A percentile compares a stretch with the other conserved stretches of the same genome.
Evolutionary conservation across 2,797 vertebrate species (phyloP).

Genomic region (Poeciliopsis paucimaculata): DNA sequence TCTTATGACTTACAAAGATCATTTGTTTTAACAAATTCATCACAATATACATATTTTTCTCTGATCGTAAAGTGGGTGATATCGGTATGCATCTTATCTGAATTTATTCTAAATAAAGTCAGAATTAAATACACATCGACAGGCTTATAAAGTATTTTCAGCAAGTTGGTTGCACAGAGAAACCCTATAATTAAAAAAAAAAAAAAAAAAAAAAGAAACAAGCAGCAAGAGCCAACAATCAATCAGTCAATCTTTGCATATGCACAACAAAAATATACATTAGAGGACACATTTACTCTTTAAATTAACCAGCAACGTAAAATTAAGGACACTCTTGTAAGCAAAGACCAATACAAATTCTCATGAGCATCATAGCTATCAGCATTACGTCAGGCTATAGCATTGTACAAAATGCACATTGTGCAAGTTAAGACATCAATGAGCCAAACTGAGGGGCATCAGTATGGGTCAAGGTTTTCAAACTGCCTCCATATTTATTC

Average conservation of each 20-base stretch:
- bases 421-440: constrained; percentile 72
- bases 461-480: constrained; percentile 58
- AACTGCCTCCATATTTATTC: constrained; percentile 42
- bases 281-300: constrained; percentile 52
- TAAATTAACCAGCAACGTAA: constrained; percentile 61
- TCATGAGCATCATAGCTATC: constrained; percentile 72
- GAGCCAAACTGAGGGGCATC: constrained; percentile 67
- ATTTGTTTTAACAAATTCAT: neutral
- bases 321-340: constrained; percentile 59
- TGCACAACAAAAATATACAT: constrained; percentile 53
- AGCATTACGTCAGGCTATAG: constrained; percentile 61
- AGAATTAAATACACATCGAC: neutral
- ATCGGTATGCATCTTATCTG: neutral
- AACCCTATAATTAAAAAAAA: constrained; percentile 53
- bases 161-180: constrained; percentile 40
- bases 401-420: constrained; percentile 72
- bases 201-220: constrained; percentile 35
- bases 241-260: constrained; percentile 51
- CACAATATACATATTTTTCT: neutral
- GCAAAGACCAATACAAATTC: constrained; percentile 52
- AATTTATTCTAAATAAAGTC: neutral
- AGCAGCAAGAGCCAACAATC: constrained; percentile 69
- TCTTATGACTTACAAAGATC: too few species aligned
- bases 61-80: neutral
- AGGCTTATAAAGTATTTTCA: constrained; percentile 42